phyloP scores from a whole-genome alignment of 2,113 vertebrate species.

The Pseudopodoces humilis region DNA sequence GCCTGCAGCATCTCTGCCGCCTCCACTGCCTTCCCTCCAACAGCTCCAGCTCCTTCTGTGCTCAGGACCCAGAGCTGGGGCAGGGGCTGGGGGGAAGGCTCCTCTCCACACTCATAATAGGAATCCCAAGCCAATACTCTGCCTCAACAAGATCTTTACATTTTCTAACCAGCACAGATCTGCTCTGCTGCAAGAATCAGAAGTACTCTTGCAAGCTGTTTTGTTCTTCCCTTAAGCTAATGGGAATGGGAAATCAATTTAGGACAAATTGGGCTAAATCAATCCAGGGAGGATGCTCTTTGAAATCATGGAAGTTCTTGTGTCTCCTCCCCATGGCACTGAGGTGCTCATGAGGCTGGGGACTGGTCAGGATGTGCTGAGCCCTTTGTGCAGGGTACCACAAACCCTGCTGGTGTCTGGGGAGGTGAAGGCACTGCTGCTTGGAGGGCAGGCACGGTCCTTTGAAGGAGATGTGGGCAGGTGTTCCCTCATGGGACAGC shows the following conservation, averaged over 20 bases:
- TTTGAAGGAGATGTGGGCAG: not conserved
- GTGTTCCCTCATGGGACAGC: not conserved
- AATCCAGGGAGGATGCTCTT: not conserved
- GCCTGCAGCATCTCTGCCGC: not conserved
- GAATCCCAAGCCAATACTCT: not conserved
- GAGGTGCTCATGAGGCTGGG: not conserved
- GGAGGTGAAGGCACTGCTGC: not conserved
- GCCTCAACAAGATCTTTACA: not conserved
- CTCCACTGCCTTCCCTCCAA: not conserved
- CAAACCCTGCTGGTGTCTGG: not conserved
- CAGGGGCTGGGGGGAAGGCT: not conserved
- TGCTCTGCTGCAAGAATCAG: not conserved
- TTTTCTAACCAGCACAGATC: not conserved
- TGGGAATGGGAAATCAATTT: not conserved
- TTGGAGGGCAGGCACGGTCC: not conserved
- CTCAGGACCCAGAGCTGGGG: not conserved
- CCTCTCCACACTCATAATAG: rapidly evolving
- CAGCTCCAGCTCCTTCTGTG: not conserved
- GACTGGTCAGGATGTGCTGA: not conserved
- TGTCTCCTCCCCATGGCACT: not conserved
- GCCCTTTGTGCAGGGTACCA: not conserved
- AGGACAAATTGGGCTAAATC: not conserved
- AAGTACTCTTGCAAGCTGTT: not conserved
- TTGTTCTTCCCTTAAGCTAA: not conserved
- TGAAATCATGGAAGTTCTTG: not conserved